Base-by-base conservation (phyloP, 2,888 invertebrate species). In the Mythimna vitellina region DNA sequence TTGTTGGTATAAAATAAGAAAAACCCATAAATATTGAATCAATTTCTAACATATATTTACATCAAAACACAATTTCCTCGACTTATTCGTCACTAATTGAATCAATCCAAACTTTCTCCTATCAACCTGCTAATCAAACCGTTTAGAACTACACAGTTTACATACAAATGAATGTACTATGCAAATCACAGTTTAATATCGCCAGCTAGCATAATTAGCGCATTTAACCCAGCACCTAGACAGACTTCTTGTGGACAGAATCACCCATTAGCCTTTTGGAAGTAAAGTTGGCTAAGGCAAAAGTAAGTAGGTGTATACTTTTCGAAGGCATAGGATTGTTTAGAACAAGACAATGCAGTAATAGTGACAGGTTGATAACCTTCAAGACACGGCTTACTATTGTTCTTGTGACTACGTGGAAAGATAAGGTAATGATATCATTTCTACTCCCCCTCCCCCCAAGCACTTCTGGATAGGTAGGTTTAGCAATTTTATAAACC, bases 161-260 rank as follows among this genome's bases (percentile, higher is more conserved):
- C 66, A 80, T 73, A 73, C 80, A 65, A 74, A 70, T 54, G 5
- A 49, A 35, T 49, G 49, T 56, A 53, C 46, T 6, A 82, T 78
- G 79, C 76, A 83, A 83, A 82, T 83, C 67, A 70, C 65, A 68
- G 63, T 73, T 75, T 67, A 64, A 80, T 76, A 77, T 68, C 74
- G 63, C 53, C 32, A 61, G 29, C 65, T 57, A 57, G 70, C 72
- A 77, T 70, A 70, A 85, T 88, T 78, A 82, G 57, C 77, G 64
- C 62, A 76, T 82, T 85, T 56, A 53, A 75, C 61, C 38, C 70
- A 65, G 58, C 56, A 53, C 42, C 60, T 65, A 74, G 67, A 25
- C 56, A 78, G 64, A 58, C 46, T 70, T 72, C 22, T 62, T 66
- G 64, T n/a, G 62, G 64, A 56, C 70, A 66, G 38, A 66, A 74